Conservation (phyloP, 1,140 invertebrate species). For the Drosophila parabipectinata region DNA sequence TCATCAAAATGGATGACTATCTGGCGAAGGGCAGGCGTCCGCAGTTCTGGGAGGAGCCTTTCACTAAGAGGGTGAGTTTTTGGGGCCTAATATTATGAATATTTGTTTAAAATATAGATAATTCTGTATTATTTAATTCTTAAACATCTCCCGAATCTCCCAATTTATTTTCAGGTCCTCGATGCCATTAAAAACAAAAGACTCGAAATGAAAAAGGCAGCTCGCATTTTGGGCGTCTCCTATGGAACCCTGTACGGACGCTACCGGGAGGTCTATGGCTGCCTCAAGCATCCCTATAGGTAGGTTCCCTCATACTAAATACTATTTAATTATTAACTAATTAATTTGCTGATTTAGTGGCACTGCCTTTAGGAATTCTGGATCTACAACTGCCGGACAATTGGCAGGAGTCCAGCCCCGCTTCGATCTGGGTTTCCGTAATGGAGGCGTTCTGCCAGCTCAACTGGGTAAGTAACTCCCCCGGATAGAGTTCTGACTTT, state of each 20-base stretch:
- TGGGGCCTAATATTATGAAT: not conserved
- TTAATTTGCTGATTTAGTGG: slow-evolving; percentile 39
- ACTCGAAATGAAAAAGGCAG: slow-evolving; percentile 96
- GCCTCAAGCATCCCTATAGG: slow-evolving; percentile 87
- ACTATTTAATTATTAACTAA: not conserved
- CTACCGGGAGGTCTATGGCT: slow-evolving; percentile 94
- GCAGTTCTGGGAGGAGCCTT: slow-evolving; percentile 96
- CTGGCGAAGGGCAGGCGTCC: slow-evolving; percentile 92
- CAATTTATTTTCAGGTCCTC: slow-evolving; percentile 86
- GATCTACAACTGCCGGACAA: slow-evolving; percentile 47
- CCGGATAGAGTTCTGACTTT: not conserved
- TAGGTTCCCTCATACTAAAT: slow-evolving; percentile 1
- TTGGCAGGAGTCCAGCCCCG: slow-evolving; percentile 65
- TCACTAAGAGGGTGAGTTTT: slow-evolving; percentile 87
- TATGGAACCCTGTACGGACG: slow-evolving; percentile 95
- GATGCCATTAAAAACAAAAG: slow-evolving; percentile 95
- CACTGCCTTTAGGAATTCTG: slow-evolving; percentile 71
- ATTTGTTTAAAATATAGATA: not conserved
- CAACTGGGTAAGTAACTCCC: slow-evolving; percentile 57
- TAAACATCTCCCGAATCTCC: not conserved
- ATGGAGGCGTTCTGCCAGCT: slow-evolving; percentile 56
- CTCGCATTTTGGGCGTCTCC: slow-evolving; percentile 93
- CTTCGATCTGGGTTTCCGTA: slow-evolving; percentile 73
- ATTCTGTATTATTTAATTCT: not conserved
- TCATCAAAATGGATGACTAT: slow-evolving; percentile 95